Base-by-base conservation (phyloP, 1,140 invertebrate species). In the Caerostris extrusa region DNA sequence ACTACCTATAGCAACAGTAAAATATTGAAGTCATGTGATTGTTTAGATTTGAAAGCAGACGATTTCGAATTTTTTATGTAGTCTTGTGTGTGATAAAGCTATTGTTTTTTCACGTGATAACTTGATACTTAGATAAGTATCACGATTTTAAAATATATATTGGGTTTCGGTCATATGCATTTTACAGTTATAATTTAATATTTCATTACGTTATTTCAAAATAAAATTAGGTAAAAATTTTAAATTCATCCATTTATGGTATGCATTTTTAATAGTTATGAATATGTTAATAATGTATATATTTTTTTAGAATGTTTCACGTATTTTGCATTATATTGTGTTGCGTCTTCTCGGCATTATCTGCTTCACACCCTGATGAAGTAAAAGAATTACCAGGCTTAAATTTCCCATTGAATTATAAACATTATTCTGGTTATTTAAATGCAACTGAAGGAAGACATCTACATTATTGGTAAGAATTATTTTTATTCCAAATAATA, bases 391-490 rank as follows among this genome's bases (percentile, higher is more conserved):
- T 96, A 82, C 95, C 95, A 6, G 95, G 95, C 56, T 64, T 95
- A 3, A 83, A 94, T n/a, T 94, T 88, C 50, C 34, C 86, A 8
- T n/a, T 94, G 5, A 94, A 94, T 87, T 96, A 95, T 85, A 90
- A 94, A 3, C 95, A 95, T 61, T 95, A 95, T 93, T 95, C 95
- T 34, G 95, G 95, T 7, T 96, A 96, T 95, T 90, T 96, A 34
- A 95, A 95, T 89, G 95, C 95, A 10, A 94, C 87, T 7, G 69
- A 77, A 12, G 95, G 94, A 58, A 94, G 94, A 81, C 94, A 93
- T 92, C 89, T 95, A 7, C 95, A 96, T 95, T 96, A 96, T 91
- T 95, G 95, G 95, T 95, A 95, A 83, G 71, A 50, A 4, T 64
- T 3, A 10, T 17, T 64, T 8, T 10, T 60, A 60, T 60, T 10